Evolutionary conservation across 2,888 invertebrate genomes (phyloP).

Genomic region (Onthophagus sagittarius): DNA sequence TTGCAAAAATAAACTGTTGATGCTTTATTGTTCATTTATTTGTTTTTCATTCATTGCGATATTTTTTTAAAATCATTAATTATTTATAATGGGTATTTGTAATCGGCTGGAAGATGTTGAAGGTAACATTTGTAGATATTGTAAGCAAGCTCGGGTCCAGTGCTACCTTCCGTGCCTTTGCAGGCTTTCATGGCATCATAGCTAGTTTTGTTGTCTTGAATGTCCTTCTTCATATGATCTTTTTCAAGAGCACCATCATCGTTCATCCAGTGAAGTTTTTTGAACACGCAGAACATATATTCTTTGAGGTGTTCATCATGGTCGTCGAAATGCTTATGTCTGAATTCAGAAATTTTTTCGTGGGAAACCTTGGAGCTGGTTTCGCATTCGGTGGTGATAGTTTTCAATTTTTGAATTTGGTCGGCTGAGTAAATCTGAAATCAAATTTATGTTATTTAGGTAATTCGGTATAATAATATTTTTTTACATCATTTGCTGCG

Average conservation of each 20-base stretch:
- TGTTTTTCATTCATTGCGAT: too few relatives aligned
- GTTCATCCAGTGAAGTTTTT: slow-evolving; percentile 49
- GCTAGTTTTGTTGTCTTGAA: background rate
- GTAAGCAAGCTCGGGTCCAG: background rate
- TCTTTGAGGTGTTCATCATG: slow-evolving; percentile 50
- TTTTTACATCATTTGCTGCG: slow-evolving; percentile 19
- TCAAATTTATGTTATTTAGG: background rate
- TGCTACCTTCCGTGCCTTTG: background rate
- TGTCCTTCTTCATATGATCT: slow-evolving; percentile 44
- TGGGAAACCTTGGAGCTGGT: slow-evolving; percentile 38
- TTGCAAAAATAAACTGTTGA: too few relatives aligned
- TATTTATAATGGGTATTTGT: slow-evolving; percentile 1
- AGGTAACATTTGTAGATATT: background rate
- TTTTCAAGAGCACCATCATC: slow-evolving; percentile 32
- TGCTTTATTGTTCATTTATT: too few relatives aligned
- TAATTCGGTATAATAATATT: background rate
- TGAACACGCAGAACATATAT: slow-evolving; percentile 51
- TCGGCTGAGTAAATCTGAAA: slow-evolving; percentile 18
- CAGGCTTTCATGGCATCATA: slow-evolving; percentile 1
- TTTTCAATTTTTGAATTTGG: slow-evolving; percentile 38
- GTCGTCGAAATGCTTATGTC: slow-evolving; percentile 49
- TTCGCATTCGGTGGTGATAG: background rate
- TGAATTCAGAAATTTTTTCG: slow-evolving; percentile 29
- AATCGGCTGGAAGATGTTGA: slow-evolving; percentile 5
- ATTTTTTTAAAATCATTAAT: too few relatives aligned